Evolutionary conservation across 1,140 invertebrate species (phyloP), one percentile per base, ranked within the genome.

Genomic region (Physella acuta): DNA sequence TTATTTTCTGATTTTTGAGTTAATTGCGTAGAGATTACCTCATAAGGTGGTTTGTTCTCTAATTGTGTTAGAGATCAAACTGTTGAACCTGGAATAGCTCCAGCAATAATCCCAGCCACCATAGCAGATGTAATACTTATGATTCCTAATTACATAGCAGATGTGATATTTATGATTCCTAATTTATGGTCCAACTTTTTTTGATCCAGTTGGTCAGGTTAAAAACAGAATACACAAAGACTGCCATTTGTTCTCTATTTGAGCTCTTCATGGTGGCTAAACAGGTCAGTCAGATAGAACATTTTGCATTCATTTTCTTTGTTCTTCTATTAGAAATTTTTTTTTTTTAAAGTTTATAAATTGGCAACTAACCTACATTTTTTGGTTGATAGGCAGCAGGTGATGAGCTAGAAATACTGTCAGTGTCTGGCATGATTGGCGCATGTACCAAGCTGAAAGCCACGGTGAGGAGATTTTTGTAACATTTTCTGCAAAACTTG

Each of bases 201-300:
- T 31, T 67, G 3, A 76, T 74, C 14, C 66, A 79, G 76, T 66
- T 82, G 39, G 67, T 74, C 49, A 76, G 75, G 51, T 66, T 80
- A 34, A 56, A 78, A 33, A 65, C 60, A 11, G 80, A 84, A n/a
- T 83, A 78, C 70, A 80, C 76, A 4, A 74, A 76, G 39, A 72
- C 68, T n/a, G 71, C 78, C 30, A 75, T 78, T 16, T 56, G 70
- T n/a, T 73, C 78, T 16, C 75, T 83, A 17, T 84, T 80, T 76
- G 82, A 84, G 64, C 68, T 84, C 3, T 76, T 82, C 44, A 73
- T 83, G 8, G 78, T 84, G 72, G 82, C 80, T 3, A 74, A 78
- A 68, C 80, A 83, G 75, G 79, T 80, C 71, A 56, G 62, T 36
- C 26, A 26, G 36, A n/a, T n/a, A n/a, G 60, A 37, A 62, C 60